A percentile compares a stretch with the other conserved stretches of the same genome.
phyloP scores from a whole-genome alignment of 2,888 invertebrate genomes.

The Halocaridina rubra region DNA sequence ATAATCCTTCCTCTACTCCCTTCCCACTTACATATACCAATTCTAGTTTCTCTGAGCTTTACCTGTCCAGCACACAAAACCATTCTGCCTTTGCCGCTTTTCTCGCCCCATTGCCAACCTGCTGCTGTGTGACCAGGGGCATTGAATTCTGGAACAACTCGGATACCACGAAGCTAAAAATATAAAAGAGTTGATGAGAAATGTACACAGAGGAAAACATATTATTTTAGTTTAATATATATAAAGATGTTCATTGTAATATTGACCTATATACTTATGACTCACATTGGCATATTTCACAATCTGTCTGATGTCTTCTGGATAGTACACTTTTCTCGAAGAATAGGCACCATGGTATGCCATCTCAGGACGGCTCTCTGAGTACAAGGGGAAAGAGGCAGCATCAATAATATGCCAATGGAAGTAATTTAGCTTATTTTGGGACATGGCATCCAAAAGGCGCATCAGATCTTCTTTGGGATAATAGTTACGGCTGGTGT shows the following conservation, averaged over 20 bases:
- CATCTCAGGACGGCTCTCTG: slow-evolving; percentile 65
- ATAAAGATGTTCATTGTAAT: neutral
- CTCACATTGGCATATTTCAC: slow-evolving; percentile 76
- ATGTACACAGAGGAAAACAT: neutral
- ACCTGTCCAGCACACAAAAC: neutral
- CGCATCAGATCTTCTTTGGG: slow-evolving; percentile 48
- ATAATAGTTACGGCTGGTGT: slow-evolving; percentile 70
- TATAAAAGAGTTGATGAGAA: neutral
- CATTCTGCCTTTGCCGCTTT: neutral
- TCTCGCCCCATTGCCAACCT: neutral
- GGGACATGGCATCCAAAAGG: slow-evolving; percentile 61
- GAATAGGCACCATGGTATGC: slow-evolving; percentile 62
- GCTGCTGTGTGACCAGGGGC: neutral
- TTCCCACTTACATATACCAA: neutral
- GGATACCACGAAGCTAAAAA: slow-evolving; percentile 79
- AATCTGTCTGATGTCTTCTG: slow-evolving; percentile 79
- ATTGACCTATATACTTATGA: neutral
- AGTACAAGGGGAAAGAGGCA: slow-evolving; percentile 72
- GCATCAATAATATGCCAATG: slow-evolving; percentile 72
- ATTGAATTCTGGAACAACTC: slow-evolving; percentile 71
- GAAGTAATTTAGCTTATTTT: slow-evolving; percentile 70
- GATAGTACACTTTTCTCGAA: slow-evolving; percentile 76
- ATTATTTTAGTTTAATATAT: neutral
- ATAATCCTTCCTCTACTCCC: neutral
- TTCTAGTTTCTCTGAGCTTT: neutral